phyloP scores from a whole-genome alignment of 1,140 invertebrate genomes.

The Drosophila pseudoananassae region DNA sequence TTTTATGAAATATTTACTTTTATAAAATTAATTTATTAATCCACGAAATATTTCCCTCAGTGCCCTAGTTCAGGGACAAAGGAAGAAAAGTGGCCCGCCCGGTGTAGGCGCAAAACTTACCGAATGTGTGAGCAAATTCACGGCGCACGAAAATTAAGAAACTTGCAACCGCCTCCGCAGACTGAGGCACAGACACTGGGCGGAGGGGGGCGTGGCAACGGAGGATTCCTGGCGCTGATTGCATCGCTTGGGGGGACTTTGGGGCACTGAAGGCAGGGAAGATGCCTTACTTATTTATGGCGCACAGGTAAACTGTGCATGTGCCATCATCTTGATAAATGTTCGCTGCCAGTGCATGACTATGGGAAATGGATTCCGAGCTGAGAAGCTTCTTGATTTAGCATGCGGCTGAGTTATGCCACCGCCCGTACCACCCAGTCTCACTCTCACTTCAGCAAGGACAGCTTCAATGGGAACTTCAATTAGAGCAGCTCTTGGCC shows the following conservation, averaged over 20 bases:
- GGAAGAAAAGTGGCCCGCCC: constrained; percentile 32
- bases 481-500: constrained; percentile 37
- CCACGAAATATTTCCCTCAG: neutral
- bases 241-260: constrained; percentile 25
- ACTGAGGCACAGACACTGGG: constrained; percentile 10
- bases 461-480: constrained; percentile 49
- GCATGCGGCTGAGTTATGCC: constrained; percentile 65
- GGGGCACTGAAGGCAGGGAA: constrained; percentile 1
- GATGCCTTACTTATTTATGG: constrained; percentile 71
- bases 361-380: constrained; percentile 68
- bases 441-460: neutral
- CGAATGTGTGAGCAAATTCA: constrained; percentile 55
- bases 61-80: constrained; percentile 2
- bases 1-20: too few relatives aligned
- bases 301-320: constrained; percentile 44
- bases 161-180: constrained; percentile 45
- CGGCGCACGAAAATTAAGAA: constrained; percentile 73
- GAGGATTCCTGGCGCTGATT: constrained; percentile 37
- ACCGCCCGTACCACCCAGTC: constrained; percentile 3
- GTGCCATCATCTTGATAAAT: constrained; percentile 66
- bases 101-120: constrained; percentile 35
- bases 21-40: too few relatives aligned
- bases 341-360: constrained; percentile 51
- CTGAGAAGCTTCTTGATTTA: constrained; percentile 53
- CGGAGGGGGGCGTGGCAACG: constrained; percentile 24